phyloP scores from a whole-genome alignment of 2,113 vertebrate species.

The Catagonus wagneri region DNA sequence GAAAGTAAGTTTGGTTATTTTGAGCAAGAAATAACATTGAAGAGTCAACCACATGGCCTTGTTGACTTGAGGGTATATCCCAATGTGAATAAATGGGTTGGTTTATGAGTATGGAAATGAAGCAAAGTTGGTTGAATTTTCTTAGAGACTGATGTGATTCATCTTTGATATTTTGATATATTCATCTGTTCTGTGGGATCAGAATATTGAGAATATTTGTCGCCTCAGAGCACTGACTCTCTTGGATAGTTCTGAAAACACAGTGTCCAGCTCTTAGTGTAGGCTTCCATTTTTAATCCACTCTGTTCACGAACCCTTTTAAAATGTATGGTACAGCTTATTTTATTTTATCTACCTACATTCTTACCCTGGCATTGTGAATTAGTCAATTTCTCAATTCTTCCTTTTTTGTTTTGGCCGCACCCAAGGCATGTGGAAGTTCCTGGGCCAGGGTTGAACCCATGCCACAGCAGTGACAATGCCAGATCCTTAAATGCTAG shows the following conservation, averaged over 20 bases:
- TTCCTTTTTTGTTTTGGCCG: background rate
- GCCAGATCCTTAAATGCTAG: too few relatives aligned
- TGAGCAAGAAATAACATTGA: slow-evolving; percentile 13
- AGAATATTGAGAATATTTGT: background rate
- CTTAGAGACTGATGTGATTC: background rate
- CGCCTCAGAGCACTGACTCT: background rate
- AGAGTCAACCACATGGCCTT: background rate
- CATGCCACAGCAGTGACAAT: too few relatives aligned
- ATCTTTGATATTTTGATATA: background rate
- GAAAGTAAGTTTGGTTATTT: slow-evolving; percentile 43
- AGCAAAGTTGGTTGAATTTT: background rate
- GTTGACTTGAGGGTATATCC: background rate
- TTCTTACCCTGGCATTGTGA: background rate
- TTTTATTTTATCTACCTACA: background rate
- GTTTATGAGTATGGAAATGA: background rate
- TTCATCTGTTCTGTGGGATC: background rate
- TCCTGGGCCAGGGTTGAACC: too few relatives aligned
- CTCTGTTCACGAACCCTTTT: background rate
- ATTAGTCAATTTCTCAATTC: background rate
- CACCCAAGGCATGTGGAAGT: too few relatives aligned
- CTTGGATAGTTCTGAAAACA: background rate
- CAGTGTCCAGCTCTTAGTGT: background rate
- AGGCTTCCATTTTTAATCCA: slow-evolving; percentile 2
- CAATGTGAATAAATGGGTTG: background rate
- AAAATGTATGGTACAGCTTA: background rate